Base-by-base conservation (phyloP, 1,140 invertebrate species). In the Agraylea sexmaculata region DNA sequence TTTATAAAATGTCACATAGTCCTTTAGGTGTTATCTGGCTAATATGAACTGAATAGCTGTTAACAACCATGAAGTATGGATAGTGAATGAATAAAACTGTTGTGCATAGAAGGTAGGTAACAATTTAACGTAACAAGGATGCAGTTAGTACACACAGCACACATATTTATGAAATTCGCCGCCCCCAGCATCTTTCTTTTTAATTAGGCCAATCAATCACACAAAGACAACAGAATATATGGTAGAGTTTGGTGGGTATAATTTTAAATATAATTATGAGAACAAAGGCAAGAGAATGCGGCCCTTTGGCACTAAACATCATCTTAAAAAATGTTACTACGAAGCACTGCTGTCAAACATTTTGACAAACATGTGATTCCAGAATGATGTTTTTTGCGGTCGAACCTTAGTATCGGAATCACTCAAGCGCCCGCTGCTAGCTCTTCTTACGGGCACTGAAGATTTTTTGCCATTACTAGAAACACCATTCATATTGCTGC, bases 121-220 rank as follows among this genome's bases (percentile, higher is more conserved):
- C 38, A 36, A 40, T 22, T 45, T 45, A 42, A 49, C 47, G 45
- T 41, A 47, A 41, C 32, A 36, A 17, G 47, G 47, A 49, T 49
- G 47, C 47, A 45, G 47, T 49, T 49, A 49, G 47, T 49, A 45
- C 25, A 49, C 47, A 49, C 43, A 23, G 46, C 47, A 49, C 47
- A 44, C 42, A 35, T 35, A 22, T 31, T 33, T 42, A 42, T 45
- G 36, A 32, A 40, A 39, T 38, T 37, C 36, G 45, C 47, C 47
- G 7, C 23, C 23, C 7, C 23, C 7, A 7, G 23, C 7, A n/a
- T n/a, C n/a, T n/a, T n/a, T n/a, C n/a, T n/a, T n/a, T n/a, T n/a
- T n/a, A n/a, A n/a, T n/a, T n/a, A n/a, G n/a, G n/a, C n/a, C n/a
- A n/a, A n/a, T n/a, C n/a, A n/a, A n/a, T n/a, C n/a, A n/a, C n/a